These are phyloP conservation scores for Geotrypetes seraphini DNA, from an alignment of 2,797 vertebrate genomes.

Conservation along the genomic window DNA sequence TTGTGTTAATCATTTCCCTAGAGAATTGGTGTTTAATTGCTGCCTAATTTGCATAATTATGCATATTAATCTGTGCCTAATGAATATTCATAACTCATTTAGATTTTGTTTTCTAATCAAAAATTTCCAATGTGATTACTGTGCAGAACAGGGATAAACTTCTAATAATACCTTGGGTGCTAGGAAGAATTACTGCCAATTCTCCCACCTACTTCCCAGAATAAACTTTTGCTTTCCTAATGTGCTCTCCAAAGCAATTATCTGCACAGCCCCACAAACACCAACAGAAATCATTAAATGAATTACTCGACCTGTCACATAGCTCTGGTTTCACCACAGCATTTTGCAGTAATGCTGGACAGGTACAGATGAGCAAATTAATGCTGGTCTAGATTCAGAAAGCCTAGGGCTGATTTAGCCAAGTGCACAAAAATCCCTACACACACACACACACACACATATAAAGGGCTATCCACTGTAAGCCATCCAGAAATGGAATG, in stretches of 20 bases:
- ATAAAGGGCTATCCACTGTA: too few relatives aligned
- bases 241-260: conserved; percentile 32
- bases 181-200: conserved; percentile 31
- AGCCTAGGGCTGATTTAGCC: not conserved
- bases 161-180: conserved; percentile 34
- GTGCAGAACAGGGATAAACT: conserved; percentile 29
- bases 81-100: conserved; percentile 89
- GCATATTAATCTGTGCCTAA: conserved; percentile 86
- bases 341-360: not conserved
- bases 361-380: not conserved
- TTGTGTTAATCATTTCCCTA: conserved; percentile 44
- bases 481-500: too few relatives aligned
- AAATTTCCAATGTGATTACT: conserved; percentile 52
- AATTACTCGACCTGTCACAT: not conserved
- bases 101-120: conserved; percentile 89
- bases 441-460: too few relatives aligned
- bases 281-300: conserved; percentile 5
- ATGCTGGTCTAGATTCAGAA: not conserved
- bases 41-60: conserved; percentile 93
- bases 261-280: conserved; percentile 25
- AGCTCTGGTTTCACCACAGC: not conserved
- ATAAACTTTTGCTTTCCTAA: conserved; percentile 43
- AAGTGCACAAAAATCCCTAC: too few relatives aligned
- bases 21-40: conserved; percentile 77
- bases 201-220: conserved; percentile 41